Evolutionary conservation across 2,888 invertebrate genomes (phyloP).

Genomic region (Stenolophus ochropezus): DNA sequence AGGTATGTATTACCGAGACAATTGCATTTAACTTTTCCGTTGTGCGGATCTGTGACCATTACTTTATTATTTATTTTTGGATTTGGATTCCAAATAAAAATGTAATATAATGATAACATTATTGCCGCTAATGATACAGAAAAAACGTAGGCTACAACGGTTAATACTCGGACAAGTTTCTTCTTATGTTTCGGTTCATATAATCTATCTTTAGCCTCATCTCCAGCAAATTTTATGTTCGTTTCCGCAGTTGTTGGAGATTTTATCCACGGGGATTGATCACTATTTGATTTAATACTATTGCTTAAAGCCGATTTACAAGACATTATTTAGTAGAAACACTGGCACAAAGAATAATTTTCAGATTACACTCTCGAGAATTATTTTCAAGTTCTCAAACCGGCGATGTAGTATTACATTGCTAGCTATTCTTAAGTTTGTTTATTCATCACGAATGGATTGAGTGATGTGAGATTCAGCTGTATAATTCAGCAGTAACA

Average conservation of each 20-base stretch:
- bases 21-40: constrained; percentile 37
- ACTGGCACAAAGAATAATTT: constrained; percentile 1
- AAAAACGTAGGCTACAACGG: constrained; percentile 94
- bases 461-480: constrained; percentile 33
- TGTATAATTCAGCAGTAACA: constrained; percentile 17
- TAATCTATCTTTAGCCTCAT: constrained; percentile 81
- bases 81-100: constrained; percentile 94
- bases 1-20: constrained; percentile 48
- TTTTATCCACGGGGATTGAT: constrained; percentile 61
- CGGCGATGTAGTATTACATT: constrained; percentile 21
- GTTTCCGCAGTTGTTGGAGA: constrained; percentile 70
- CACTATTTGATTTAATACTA: constrained; percentile 73
- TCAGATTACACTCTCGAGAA: neutral
- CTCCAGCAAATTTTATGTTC: constrained; percentile 81
- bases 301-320: constrained; percentile 76
- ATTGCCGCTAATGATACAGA: constrained; percentile 96
- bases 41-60: neutral
- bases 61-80: constrained; percentile 64
- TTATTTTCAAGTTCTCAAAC: constrained; percentile 14
- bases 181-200: constrained; percentile 90
- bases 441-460: constrained; percentile 33
- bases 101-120: constrained; percentile 94
- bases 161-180: constrained; percentile 92
- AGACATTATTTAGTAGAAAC: constrained; percentile 73
- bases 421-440: constrained; percentile 37